phyloP scores from a whole-genome alignment of 1,140 invertebrate genomes.

The Idris sp. region DNA sequence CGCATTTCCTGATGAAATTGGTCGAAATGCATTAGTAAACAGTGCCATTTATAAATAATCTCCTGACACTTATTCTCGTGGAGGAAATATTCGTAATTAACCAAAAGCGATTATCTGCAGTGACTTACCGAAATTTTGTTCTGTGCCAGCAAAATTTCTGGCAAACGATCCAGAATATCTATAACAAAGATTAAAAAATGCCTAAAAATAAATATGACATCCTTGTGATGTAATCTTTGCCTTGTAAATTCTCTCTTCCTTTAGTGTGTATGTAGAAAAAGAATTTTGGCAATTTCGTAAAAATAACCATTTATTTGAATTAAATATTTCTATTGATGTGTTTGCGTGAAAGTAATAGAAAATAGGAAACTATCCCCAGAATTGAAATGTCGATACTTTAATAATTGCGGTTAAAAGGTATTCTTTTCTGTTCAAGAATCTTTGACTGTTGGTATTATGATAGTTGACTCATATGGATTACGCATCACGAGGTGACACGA shows the following conservation, averaged over 20 bases:
- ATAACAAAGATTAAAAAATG: conserved; percentile 14
- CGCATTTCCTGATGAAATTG: too few species aligned
- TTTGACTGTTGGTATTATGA: conserved; percentile 33
- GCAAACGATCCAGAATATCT: conserved; percentile 22
- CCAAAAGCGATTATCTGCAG: conserved; percentile 54
- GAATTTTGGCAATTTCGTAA: too few species aligned
- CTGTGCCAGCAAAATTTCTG: conserved; percentile 32
- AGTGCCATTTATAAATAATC: too few species aligned
- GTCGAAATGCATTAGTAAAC: too few species aligned
- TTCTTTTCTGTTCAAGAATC: conserved; percentile 1
- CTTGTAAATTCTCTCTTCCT: background rate
- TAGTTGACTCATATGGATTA: conserved; percentile 40
- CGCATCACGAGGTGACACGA: conserved; percentile 36
- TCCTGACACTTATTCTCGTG: too few species aligned
- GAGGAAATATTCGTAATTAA: conserved; percentile 57
- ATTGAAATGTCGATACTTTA: conserved; percentile 41
- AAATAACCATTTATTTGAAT: too few species aligned
- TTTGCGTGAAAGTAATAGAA: too few species aligned
- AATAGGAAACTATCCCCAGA: too few species aligned
- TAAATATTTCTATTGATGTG: too few species aligned
- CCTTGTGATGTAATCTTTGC: conserved; percentile 7
- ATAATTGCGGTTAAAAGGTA: conserved; percentile 40
- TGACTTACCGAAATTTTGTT: conserved; percentile 37
- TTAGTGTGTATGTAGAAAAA: too few species aligned
- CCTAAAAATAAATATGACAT: conserved; percentile 18